Evolutionary conservation across 2,888 invertebrate genomes (phyloP).

Genomic region (Andrena bicolor): DNA sequence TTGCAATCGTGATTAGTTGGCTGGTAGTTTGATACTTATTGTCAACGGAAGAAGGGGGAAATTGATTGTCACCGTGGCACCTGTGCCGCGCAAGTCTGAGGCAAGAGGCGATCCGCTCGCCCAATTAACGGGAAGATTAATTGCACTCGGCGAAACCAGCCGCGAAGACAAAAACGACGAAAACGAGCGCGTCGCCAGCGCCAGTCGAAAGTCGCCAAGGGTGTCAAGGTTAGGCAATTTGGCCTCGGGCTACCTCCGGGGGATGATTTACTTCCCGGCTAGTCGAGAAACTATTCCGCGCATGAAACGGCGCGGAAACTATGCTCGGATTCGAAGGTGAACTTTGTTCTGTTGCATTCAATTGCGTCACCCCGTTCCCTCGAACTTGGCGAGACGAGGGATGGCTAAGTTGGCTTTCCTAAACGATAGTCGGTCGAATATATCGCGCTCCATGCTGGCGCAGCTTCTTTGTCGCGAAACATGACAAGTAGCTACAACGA

Average conservation of each 20-base stretch:
- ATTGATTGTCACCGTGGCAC: slow-evolving; percentile 37
- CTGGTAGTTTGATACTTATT: not conserved
- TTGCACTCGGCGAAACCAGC: slow-evolving; percentile 6
- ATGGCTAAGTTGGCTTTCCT: not conserved
- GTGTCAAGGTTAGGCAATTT: slow-evolving; percentile 55
- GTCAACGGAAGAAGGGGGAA: not conserved
- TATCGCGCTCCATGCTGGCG: not conserved
- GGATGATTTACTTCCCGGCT: slow-evolving; percentile 51
- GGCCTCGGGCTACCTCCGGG: slow-evolving; percentile 29
- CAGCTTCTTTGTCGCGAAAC: not conserved
- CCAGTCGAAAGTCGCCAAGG: slow-evolving; percentile 43
- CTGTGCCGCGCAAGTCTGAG: slow-evolving; percentile 5
- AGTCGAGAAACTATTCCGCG: slow-evolving; percentile 41
- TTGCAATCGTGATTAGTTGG: not conserved
- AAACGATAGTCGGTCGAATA: not conserved
- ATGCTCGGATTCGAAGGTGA: slow-evolving; percentile 16
- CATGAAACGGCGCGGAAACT: slow-evolving; percentile 22
- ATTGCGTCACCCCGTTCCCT: not conserved
- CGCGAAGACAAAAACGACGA: slow-evolving; percentile 29
- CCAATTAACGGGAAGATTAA: slow-evolving; percentile 55
- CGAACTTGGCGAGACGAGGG: not conserved
- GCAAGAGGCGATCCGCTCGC: slow-evolving; percentile 31
- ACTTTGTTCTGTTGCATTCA: slow-evolving; percentile 23
- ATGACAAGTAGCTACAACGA: too few relatives aligned
- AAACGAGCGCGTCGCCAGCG: slow-evolving; percentile 26